phyloP scores from a whole-genome alignment of 2,797 vertebrate species.

The Lateolabrax maculatus region DNA sequence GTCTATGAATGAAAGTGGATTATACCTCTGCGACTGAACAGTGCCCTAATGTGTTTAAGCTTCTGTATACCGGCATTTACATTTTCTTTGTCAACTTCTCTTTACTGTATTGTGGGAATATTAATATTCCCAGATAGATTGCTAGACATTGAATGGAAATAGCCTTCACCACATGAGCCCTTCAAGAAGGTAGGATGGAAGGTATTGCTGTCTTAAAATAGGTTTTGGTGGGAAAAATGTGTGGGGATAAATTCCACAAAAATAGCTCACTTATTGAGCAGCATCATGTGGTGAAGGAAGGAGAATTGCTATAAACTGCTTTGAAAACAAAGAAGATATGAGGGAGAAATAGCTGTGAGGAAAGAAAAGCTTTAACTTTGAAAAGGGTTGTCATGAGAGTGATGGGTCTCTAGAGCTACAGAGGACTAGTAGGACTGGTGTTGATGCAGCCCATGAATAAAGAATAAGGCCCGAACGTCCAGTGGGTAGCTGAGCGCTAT shows the following conservation, averaged over 20 bases:
- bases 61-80: constrained; percentile 1
- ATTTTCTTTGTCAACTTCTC: constrained; percentile 9
- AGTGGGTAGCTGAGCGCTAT: constrained; percentile 45
- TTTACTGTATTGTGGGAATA: constrained; percentile 34
- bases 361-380: constrained; percentile 42
- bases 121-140: constrained; percentile 24
- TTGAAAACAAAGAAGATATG: constrained; percentile 29
- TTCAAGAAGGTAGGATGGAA: background rate
- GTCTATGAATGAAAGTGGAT: constrained; percentile 24
- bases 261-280: constrained; percentile 3
- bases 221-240: constrained; percentile 18
- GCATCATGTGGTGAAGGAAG: constrained; percentile 23
- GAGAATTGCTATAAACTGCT: constrained; percentile 36
- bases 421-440: constrained; percentile 27
- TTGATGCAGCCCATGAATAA: constrained; percentile 75
- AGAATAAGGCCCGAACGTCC: constrained; percentile 60
- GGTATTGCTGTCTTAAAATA: constrained; percentile 22
- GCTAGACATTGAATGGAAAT: constrained; percentile 21
- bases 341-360: background rate
- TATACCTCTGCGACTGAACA: constrained; percentile 27
- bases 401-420: constrained; percentile 41
- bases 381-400: constrained; percentile 43
- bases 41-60: constrained; percentile 18
- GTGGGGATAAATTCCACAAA: constrained; percentile 9
- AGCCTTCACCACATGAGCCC: constrained; percentile 3